Evolutionary conservation across 2,113 vertebrate genomes (phyloP).

Genomic region (Vidua macroura): DNA sequence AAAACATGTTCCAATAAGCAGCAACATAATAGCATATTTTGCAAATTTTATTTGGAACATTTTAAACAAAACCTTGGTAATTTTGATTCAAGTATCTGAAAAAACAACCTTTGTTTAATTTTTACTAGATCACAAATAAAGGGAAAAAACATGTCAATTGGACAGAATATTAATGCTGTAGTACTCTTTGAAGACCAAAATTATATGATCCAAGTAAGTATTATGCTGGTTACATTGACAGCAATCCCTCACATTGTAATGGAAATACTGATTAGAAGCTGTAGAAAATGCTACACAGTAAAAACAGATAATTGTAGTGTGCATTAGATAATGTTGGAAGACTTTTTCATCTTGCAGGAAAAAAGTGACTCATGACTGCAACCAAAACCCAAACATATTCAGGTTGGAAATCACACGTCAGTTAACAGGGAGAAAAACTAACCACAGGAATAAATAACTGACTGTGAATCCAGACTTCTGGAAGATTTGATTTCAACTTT

Average conservation of each 20-base stretch:
- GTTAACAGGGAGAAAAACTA: not conserved
- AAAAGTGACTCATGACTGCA: not conserved
- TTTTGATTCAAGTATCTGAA: not conserved
- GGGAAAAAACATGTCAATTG: not conserved
- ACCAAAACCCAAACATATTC: not conserved
- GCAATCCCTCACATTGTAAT: not conserved
- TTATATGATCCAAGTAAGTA: not conserved
- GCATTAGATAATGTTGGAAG: not conserved
- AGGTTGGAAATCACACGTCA: not conserved
- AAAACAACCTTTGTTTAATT: not conserved
- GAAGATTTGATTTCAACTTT: not conserved
- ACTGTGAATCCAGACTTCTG: not conserved
- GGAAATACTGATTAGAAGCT: slow-evolving; percentile 24
- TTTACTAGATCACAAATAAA: not conserved
- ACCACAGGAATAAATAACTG: not conserved
- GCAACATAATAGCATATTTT: not conserved
- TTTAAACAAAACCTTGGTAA: not conserved
- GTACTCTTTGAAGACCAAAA: not conserved
- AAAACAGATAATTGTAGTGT: not conserved
- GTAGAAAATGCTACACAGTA: not conserved
- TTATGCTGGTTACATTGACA: not conserved
- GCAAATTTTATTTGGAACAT: not conserved
- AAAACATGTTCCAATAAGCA: not conserved
- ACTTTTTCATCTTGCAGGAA: not conserved
- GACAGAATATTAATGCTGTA: not conserved